phyloP scores from a whole-genome alignment of 2,113 vertebrate species.

The Mionectes macconnelli region DNA sequence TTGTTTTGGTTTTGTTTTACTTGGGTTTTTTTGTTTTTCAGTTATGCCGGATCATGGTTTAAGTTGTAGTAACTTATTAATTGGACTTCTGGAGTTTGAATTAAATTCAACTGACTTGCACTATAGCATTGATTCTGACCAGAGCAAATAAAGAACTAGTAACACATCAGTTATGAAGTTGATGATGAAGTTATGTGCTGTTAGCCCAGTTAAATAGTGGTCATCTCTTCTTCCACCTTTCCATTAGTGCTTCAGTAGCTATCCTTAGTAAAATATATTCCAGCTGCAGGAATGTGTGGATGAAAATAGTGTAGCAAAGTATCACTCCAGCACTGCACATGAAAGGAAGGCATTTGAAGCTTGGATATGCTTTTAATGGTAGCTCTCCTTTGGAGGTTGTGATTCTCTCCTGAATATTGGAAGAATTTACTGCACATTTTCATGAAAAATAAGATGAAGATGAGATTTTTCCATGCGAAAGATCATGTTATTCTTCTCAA shows the following conservation, averaged over 20 bases:
- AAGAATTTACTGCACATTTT: not conserved
- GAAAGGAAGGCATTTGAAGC: not conserved
- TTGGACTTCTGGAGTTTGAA: not conserved
- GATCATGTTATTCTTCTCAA: not conserved
- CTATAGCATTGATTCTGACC: not conserved
- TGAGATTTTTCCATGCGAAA: not conserved
- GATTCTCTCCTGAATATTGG: not conserved
- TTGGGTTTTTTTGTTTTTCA: not conserved
- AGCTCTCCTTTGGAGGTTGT: not conserved
- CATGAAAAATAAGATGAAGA: not conserved
- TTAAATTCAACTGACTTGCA: not conserved
- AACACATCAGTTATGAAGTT: not conserved
- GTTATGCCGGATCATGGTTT: not conserved
- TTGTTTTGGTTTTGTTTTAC: too few species aligned
- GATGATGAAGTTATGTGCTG: not conserved
- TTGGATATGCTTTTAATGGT: not conserved
- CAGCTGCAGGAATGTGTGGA: not conserved
- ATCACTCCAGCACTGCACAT: not conserved
- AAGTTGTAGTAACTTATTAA: not conserved
- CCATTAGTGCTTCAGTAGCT: not conserved
- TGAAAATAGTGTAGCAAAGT: not conserved
- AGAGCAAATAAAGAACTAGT: not conserved
- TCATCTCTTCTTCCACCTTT: not conserved
- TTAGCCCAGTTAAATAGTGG: not conserved
- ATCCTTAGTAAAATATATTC: not conserved